Base-by-base conservation (phyloP, 2,797 vertebrate species). In the Microctenopoma lineatum region DNA sequence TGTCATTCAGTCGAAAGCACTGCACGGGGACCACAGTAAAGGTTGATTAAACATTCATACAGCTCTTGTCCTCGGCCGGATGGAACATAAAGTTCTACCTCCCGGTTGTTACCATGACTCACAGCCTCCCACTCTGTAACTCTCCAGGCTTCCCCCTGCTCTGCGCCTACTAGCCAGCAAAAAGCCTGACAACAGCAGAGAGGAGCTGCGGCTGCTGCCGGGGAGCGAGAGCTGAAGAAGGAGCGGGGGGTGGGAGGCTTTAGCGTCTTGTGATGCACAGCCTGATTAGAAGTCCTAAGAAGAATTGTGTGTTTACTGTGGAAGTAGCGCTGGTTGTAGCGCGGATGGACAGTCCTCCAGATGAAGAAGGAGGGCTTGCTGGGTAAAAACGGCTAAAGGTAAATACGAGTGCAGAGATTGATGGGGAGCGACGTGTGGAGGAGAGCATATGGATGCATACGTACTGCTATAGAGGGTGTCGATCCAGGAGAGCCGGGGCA, bases 381-480 rank as follows among this genome's bases (percentile, higher is more conserved):
- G 84, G 66, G 55, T 26, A 47, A 78, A 50, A 70, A 83, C 44
- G 47, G 66, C 62, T 53, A 29, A 73, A 78, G 68, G 67, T 66
- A 70, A 70, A 74, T 52, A 73, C 16, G 36, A 64, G 44, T 18
- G 7, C 32, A n/a, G 18, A 47, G 48, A 84, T 57, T 64, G 78
- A 81, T 45, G 62, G 21, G 71, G 71, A 59, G 63, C 14, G 55
- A 64, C 53, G 73, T 47, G 71, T 21, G 65, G 64, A 65, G 73
- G 53, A 57, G 64, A 66, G 71, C 58, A 67, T 9, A 64, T 5
- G 60, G 32, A 53, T 45, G 34, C 70, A 60, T 95, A 96, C 97
- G 36, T 97, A 98, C 97, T 98, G 96, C 96, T 96, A 87, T 98
- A 98, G 77, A 98, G 96, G 47, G 97, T 98, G 94, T 98, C 96